Evolutionary conservation across 2,888 invertebrate species (phyloP).

Genomic region (Dysmachus trigonus): DNA sequence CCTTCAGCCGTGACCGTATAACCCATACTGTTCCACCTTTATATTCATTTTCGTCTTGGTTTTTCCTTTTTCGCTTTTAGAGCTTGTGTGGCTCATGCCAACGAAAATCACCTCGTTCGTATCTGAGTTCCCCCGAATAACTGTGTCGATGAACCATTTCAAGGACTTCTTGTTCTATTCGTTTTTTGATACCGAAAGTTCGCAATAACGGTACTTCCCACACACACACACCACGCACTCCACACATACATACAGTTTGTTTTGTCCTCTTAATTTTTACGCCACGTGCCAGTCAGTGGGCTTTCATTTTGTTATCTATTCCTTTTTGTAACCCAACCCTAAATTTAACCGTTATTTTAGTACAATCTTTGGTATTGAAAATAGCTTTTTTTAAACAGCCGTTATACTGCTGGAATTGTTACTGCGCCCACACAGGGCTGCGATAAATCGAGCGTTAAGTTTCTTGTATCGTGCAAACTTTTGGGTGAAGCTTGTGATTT

Average conservation of each 20-base stretch:
- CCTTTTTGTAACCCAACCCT: background rate
- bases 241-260: background rate
- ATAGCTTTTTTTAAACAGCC: background rate
- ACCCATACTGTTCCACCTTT: background rate
- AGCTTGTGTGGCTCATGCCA: background rate
- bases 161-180: conserved; percentile 50
- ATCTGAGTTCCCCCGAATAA: conserved; percentile 40
- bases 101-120: background rate
- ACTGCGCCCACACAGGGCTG: background rate
- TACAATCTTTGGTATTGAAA: background rate
- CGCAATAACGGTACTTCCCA: background rate
- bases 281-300: background rate
- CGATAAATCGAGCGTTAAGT: background rate
- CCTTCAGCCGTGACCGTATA: background rate
- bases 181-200: background rate
- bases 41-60: background rate
- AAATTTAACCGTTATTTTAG: background rate
- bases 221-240: too few relatives aligned
- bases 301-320: background rate
- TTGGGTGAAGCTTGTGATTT: background rate
- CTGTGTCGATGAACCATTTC: conserved; percentile 53
- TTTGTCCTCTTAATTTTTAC: background rate
- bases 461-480: background rate
- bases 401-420: background rate
- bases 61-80: background rate